Evolutionary conservation across 2,888 invertebrate species (phyloP).

Genomic region (Prosopocoilus inquinatus): DNA sequence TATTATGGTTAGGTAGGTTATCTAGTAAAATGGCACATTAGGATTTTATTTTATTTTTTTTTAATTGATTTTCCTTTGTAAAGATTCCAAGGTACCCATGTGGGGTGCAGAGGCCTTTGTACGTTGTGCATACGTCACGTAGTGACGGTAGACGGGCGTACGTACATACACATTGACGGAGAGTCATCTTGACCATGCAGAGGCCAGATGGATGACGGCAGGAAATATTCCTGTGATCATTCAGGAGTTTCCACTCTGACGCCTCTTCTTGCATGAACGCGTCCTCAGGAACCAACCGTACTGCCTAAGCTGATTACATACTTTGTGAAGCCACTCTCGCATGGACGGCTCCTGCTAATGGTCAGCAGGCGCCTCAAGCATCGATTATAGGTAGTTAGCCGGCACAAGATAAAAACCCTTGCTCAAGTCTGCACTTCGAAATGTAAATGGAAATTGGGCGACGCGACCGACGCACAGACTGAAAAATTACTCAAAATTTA

Average conservation of each 20-base stretch:
- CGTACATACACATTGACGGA: conserved; percentile 11
- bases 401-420: conserved; percentile 18
- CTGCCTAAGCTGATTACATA: conserved; percentile 49
- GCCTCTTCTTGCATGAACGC: conserved; percentile 47
- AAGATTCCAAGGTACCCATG: too few species aligned
- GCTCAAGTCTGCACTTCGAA: neutral
- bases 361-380: conserved; percentile 33
- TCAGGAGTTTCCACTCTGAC: conserved; percentile 46
- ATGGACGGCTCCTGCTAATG: conserved; percentile 39
- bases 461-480: too few species aligned
- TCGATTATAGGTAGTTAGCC: conserved; percentile 25
- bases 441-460: neutral
- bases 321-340: conserved; percentile 48
- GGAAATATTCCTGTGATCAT: conserved; percentile 43
- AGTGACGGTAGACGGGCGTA: conserved; percentile 8
- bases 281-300: conserved; percentile 45
- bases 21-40: too few species aligned
- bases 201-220: conserved; percentile 24
- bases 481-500: too few species aligned
- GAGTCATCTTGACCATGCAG: conserved; percentile 25
- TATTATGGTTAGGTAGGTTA: too few species aligned
- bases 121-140: neutral
- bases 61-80: too few species aligned
- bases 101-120: too few species aligned
- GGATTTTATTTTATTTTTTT: too few species aligned